Base-by-base conservation (phyloP, 2,888 invertebrate genomes). In the Exephanes ischioxanthus region DNA sequence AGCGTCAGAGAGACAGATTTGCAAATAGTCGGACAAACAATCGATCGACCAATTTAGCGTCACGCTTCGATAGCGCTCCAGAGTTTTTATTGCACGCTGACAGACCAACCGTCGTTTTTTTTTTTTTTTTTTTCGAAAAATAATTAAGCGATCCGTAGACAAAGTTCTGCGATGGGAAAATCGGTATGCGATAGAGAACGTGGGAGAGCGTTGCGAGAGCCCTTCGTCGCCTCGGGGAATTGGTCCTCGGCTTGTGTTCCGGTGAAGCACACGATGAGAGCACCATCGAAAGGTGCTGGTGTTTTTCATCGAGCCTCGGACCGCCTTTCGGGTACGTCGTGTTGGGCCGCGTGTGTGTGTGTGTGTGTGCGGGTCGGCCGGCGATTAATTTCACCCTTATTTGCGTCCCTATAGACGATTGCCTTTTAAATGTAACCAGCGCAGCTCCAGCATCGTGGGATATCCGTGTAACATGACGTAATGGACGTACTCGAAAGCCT, bases 331-430 rank as follows among this genome's bases (percentile, higher is more conserved):
- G 55, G 6, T 22, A 9, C 2, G 14, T 22, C 9, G 19, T 45
- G 45, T 45, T 14, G 11, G 14, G 45, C 9, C 19, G 58, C 11
- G 22, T 7, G 58, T 3, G 22, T 22, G 55, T 22, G 19, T 2
- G 22, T 11, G 55, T 11, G 58, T 22, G 58, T 9, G 22, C 11
- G 26, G 58, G 22, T 22, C 26, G 11, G 14, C 88, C 89, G 89
- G 89, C 90, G 92, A 92, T 92, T 91, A 91, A 91, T 90, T 92
- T 91, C 91, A 90, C 89, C 89, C 88, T 88, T 90, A 88, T 86
- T 86, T 84, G 86, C 83, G 81, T 84, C 80, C 30, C 88, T 76
- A 72, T 86, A 89, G 88, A 90, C 89, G 90, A 93, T 93, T 92
- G 92, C 92, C 91, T 91, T 92, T 92, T 91, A 91, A 92, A 91